A percentile compares a stretch with the other conserved stretches of the same genome.
phyloP scores from a whole-genome alignment of 2,888 invertebrate genomes.

The Tipula lateralis region DNA sequence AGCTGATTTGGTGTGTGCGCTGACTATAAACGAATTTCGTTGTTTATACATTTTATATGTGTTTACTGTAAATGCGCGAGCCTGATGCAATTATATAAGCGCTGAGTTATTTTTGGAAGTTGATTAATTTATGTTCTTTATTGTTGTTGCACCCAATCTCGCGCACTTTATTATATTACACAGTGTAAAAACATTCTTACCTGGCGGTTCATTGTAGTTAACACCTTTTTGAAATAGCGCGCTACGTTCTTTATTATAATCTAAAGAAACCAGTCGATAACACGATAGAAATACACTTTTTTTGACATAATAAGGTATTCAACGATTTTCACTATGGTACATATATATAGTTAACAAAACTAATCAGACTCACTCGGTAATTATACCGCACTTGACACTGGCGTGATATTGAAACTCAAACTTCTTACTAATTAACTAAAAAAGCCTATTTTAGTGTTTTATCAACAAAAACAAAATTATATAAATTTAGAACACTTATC shows the following conservation, averaged over 20 bases:
- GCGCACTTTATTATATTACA: no score
- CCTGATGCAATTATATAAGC: not conserved
- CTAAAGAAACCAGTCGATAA: not conserved
- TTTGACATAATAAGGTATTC: not conserved
- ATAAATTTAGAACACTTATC: not conserved
- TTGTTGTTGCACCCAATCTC: not conserved
- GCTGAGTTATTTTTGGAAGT: not conserved
- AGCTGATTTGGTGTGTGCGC: not conserved
- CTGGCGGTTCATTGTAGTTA: not conserved
- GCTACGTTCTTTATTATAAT: not conserved
- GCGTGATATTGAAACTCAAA: not conserved
- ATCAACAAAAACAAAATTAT: not conserved
- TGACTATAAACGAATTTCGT: not conserved
- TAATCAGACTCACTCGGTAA: not conserved
- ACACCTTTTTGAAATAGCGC: not conserved
- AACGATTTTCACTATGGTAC: not conserved
- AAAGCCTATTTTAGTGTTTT: constrained; percentile 1
- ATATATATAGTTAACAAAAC: not conserved
- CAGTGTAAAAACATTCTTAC: not conserved
- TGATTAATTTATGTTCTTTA: not conserved
- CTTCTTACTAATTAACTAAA: not conserved
- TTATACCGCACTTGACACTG: not conserved
- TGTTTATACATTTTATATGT: no score
- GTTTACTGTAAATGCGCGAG: no score
- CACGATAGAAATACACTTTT: not conserved